Evolutionary conservation across 2,113 vertebrate genomes (phyloP), one percentile per base, ranked within the genome.

Genomic region (Australoheros scitulus): DNA sequence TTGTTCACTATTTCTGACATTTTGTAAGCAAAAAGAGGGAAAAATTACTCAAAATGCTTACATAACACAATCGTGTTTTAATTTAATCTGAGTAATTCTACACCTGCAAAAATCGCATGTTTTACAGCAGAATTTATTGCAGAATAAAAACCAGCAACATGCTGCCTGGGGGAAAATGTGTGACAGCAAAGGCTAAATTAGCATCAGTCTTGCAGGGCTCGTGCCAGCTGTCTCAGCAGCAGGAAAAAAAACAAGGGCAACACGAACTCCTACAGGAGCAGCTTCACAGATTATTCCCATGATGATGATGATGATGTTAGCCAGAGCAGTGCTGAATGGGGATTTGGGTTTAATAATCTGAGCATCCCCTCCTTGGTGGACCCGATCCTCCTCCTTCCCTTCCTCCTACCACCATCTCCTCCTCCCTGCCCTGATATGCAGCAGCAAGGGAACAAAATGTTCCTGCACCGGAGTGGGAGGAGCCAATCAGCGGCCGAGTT

Each of bases 401-500:
- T 79, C 72, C 83, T 58, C 63, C 87, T 18, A 17, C 15, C 47
- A 50, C 5, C 47, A 17, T 3, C 61, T 84, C 81, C 72, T 70
- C 76, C 32, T 76, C 76, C 47, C 59, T 24, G 26, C 43, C 75
- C 82, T 61, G 6, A 70, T 52, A 72, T 65, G 70, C 18, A 76
- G 56, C 61, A 80, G 70, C 59, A 2, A 83, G 75, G 87, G 94
- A 93, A 96, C 97, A 96, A 94, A 96, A 95, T 96, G 92, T 96
- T 90, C 94, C 93, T 92, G 93, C 91, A 80, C 82, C 29, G 85
- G 56, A 36, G 76, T 83, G 92, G 93, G 93, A 88, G 80, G 88
- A 87, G 93, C 97, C 96, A 97, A 97, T 96, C 88, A 77, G 84
- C 24, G 72, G 11, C 34, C 50, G 89, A 95, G 96, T 93, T 97